Percentiles rank a stretch among this genome's conserved stretches.
These are phyloP conservation scores for Pectinophora gossypiella DNA, from an alignment of 1,140 invertebrate genomes.

Conservation along the genomic window DNA sequence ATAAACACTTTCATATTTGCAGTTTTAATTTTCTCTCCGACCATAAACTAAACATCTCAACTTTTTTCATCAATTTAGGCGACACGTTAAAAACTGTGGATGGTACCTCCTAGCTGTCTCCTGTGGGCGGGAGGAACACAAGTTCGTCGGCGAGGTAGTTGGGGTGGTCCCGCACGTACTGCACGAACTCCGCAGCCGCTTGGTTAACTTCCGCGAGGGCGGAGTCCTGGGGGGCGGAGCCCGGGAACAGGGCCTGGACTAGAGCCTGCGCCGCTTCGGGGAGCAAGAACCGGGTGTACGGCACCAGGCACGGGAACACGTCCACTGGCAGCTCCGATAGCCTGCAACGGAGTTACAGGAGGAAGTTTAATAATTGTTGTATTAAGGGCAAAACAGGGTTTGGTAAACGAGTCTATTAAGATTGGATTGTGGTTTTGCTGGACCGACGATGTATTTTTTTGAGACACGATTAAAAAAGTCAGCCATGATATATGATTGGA, in stretches of 20 bases:
- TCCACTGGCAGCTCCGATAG: conserved; percentile 28
- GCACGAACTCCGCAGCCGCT: conserved; percentile 11
- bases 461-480: no score
- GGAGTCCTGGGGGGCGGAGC: not conserved
- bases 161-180: conserved; percentile 24
- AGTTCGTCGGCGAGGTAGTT: conserved; percentile 38
- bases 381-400: not conserved
- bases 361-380: no score
- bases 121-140: conserved; percentile 13
- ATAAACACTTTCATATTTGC: no score
- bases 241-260: conserved; percentile 21
- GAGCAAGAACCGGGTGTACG: conserved; percentile 40
- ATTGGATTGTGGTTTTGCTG: no score
- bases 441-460: no score
- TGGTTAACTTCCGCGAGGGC: not conserved
- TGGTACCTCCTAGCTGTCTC: no score
- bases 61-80: no score
- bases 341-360: conserved; percentile 22
- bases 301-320: conserved; percentile 32
- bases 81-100: no score
- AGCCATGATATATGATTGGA: no score
- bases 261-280: conserved; percentile 26
- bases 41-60: no score
- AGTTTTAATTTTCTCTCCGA: no score
- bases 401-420: no score